Evolutionary conservation across 2,888 invertebrate species (phyloP).

Genomic region (Cryptus armator): DNA sequence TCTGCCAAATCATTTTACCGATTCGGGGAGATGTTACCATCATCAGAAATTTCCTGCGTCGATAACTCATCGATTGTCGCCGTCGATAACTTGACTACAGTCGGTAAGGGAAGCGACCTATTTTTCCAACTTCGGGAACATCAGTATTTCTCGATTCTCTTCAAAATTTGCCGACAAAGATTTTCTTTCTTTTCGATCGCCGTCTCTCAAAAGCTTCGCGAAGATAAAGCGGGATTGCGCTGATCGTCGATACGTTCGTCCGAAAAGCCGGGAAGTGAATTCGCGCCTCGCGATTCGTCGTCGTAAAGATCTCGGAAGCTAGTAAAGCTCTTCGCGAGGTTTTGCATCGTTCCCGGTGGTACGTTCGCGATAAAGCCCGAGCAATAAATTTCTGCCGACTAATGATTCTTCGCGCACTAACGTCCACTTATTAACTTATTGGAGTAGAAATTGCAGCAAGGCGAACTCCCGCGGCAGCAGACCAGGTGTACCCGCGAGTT

Average conservation of each 20-base stretch:
- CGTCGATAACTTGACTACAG: slow-evolving; percentile 32
- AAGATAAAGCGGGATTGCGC: slow-evolving; percentile 41
- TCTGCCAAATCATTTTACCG: neutral
- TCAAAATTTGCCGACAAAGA: neutral
- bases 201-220: slow-evolving; percentile 10
- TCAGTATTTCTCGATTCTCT: neutral
- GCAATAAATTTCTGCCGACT: slow-evolving; percentile 59
- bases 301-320: slow-evolving; percentile 41
- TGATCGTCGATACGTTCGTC: neutral
- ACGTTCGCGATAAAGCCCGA: slow-evolving; percentile 43
- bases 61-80: neutral
- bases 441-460: slow-evolving; percentile 62
- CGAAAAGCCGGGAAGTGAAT: slow-evolving; percentile 20
- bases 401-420: slow-evolving; percentile 61
- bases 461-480: slow-evolving; percentile 45
- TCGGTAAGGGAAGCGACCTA: neutral
- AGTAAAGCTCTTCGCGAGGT: slow-evolving; percentile 21
- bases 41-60: neutral
- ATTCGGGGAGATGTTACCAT: neutral
- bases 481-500: slow-evolving; percentile 64
- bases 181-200: slow-evolving; percentile 13
- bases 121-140: neutral
- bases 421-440: slow-evolving; percentile 69
- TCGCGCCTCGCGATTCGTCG: slow-evolving; percentile 8
- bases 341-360: slow-evolving; percentile 36